Conservation (phyloP, 2,888 invertebrate genomes). For the Atrina japonica region DNA sequence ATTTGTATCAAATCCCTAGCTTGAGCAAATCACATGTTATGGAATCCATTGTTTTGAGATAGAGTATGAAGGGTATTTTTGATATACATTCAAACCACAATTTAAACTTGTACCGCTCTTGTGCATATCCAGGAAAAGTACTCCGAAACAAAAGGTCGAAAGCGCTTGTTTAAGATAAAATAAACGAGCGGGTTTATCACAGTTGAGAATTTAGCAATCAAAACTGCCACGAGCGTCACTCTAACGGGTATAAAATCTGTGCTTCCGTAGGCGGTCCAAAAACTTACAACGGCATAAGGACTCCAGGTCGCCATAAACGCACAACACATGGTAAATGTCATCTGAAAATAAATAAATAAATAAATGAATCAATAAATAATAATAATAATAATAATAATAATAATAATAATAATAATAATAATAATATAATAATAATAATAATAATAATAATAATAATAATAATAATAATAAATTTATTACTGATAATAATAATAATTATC, state of each 20-base stretch:
- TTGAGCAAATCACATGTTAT: no score
- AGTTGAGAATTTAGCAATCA: conserved; percentile 53
- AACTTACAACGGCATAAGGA: conserved; percentile 63
- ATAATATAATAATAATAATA: no score
- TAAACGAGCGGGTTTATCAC: conserved; percentile 56
- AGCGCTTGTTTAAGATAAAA: conserved; percentile 57
- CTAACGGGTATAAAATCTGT: conserved; percentile 38
- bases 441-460: no score
- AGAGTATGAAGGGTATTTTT: no score
- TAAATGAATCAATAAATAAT: no score
- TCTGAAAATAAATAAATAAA: conserved; percentile 50
- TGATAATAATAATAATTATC: no score
- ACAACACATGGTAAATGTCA: conserved; percentile 64
- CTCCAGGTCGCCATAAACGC: conserved; percentile 64
- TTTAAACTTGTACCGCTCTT: neutral
- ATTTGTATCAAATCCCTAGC: no score
- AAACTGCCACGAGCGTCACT: conserved; percentile 45
- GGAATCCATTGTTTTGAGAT: no score
- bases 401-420: no score
- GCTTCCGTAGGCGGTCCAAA: conserved; percentile 60
- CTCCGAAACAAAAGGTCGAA: conserved; percentile 41
- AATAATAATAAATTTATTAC: no score
- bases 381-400: neutral
- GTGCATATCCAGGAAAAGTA: neutral
- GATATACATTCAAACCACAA: no score